Base-by-base conservation (phyloP, 2,113 vertebrate species). In the Chelonoidis abingdonii region DNA sequence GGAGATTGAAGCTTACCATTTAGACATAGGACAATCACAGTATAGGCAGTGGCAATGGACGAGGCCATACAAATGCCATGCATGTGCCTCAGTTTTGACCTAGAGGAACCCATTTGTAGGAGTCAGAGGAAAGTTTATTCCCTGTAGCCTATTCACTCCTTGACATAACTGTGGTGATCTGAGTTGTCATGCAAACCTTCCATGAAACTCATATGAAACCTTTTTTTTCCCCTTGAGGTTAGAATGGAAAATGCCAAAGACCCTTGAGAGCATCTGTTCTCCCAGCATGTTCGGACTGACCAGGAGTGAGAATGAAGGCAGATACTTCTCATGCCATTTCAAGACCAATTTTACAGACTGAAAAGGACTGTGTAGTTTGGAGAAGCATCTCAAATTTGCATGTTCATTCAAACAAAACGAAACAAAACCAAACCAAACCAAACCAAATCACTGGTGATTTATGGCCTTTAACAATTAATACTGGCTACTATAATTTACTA, bases 61-160 rank as follows among this genome's bases (percentile, higher is more conserved):
- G 2, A 69, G 0, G 0, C 79, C 0, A 0, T 83, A 79, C 79
- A 56, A 65, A 56, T 53, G 57, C 25, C 0, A 0, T 0, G 31
- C 24, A 83, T 62, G 25, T 62, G 62, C 21, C 86, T 90, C 83
- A 76, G 2, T 12, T 31, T 14, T 65, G 59, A 0, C 19, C n/a
- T 75, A 38, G 38, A 25, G 21, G 72, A 75, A 75, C 5, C 38
- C 72, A 44, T 75, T 44, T 75, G 11, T 75, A 44, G 22, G 72
- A 75, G n/a, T 41, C 21, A 6, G 72, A 24, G 62, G 62, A 25
- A 75, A 41, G 72, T 75, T 75, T 75, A 41, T 24, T 75, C 72
- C 38, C 72, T 41, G 72, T 22, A 75, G 38, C n/a, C 22, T 41
- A 75, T 41, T 41, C 9, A 25, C 38, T 75, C 21, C 38, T 75